A percentile compares a stretch with the other conserved stretches of the same genome.
Conservation (phyloP, 2,888 invertebrate genomes). For the Rotaria magnacalcarata region DNA sequence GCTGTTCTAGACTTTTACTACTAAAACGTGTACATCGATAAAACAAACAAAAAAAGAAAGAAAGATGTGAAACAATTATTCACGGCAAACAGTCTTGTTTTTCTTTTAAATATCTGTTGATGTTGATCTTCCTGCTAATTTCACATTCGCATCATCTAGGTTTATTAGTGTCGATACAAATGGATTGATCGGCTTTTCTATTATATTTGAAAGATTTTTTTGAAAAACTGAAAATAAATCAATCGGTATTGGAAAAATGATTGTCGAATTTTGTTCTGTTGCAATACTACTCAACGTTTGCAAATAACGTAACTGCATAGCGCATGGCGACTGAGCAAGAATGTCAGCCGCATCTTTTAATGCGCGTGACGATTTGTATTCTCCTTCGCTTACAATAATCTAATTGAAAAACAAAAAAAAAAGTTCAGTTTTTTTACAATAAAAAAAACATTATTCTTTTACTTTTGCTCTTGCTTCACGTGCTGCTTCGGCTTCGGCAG, state of each 20-base stretch:
- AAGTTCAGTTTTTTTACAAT: no score
- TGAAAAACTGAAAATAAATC: slow-evolving; percentile 65
- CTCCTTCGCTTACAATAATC: slow-evolving; percentile 92
- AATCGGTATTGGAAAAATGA: slow-evolving; percentile 86
- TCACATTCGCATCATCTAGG: no score
- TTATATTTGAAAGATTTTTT: background rate
- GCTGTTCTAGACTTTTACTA: no score
- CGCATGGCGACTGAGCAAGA: slow-evolving; percentile 86
- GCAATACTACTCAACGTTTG: slow-evolving; percentile 93
- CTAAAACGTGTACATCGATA: no score
- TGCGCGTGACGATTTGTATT: slow-evolving; percentile 87
- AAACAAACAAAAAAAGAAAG: no score
- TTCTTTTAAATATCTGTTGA: background rate
- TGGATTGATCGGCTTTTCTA: background rate
- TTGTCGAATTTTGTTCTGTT: slow-evolving; percentile 94
- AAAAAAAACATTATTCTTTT: background rate
- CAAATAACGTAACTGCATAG: slow-evolving; percentile 83
- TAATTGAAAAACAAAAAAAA: slow-evolving; percentile 51
- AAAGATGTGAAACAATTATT: no score
- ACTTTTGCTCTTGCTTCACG: slow-evolving; percentile 57
- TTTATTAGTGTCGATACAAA: background rate
- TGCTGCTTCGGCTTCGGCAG: slow-evolving; percentile 57
- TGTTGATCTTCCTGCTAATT: background rate
- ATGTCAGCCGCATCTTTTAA: slow-evolving; percentile 90
- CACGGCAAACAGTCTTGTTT: no score